Percentiles rank a stretch among this genome's conserved stretches.
phyloP scores from a whole-genome alignment of 1,140 invertebrate species.

The Lucilia cuprina region DNA sequence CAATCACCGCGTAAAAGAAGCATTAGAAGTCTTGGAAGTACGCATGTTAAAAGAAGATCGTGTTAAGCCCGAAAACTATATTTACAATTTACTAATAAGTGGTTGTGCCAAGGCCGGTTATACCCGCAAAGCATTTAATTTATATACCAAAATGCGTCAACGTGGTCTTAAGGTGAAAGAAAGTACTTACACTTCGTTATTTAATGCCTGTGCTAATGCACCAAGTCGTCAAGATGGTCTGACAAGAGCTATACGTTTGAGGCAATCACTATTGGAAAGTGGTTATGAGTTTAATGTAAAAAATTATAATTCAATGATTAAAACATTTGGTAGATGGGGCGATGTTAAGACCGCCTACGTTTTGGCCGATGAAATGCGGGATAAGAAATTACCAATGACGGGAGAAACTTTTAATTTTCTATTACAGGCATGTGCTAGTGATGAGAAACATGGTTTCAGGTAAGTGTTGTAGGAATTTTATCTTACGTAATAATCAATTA shows the following conservation, averaged over 20 bases:
- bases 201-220: conserved; percentile 87
- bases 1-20: conserved; percentile 72
- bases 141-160: conserved; percentile 85
- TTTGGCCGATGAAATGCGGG: conserved; percentile 83
- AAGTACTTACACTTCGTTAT: conserved; percentile 81
- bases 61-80: conserved; percentile 78
- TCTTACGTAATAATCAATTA: too few relatives aligned
- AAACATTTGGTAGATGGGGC: conserved; percentile 85
- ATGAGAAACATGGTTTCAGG: conserved; percentile 79
- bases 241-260: conserved; percentile 70
- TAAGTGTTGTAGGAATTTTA: background rate
- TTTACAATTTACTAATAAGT: conserved; percentile 82
- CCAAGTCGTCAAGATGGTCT: conserved; percentile 72
- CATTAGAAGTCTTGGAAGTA: conserved; percentile 77
- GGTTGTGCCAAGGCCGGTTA: conserved; percentile 82
- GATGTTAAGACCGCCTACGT: conserved; percentile 78
- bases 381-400: conserved; percentile 71
- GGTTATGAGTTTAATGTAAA: conserved; percentile 73
- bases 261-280: conserved; percentile 74
- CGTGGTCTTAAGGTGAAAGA: conserved; percentile 71
- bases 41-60: conserved; percentile 77
- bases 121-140: conserved; percentile 81
- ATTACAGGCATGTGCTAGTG: conserved; percentile 80
- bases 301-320: conserved; percentile 89
- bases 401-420: conserved; percentile 79